phyloP scores from a whole-genome alignment of 1,140 invertebrate genomes.

The Solenopsis fugax region DNA sequence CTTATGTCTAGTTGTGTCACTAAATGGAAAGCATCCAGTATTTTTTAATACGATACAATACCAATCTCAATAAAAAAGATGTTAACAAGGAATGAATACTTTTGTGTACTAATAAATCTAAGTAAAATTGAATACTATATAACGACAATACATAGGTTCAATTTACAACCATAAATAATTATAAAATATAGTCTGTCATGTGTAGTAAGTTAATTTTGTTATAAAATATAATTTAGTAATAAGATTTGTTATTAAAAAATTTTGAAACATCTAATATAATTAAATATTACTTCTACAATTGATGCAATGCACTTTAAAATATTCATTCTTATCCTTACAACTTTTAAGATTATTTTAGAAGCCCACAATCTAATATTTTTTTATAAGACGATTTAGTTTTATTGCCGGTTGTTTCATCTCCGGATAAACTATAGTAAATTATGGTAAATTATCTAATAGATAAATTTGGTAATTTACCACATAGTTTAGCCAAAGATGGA shows the following conservation, averaged over 20 bases:
- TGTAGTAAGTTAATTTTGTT: background rate
- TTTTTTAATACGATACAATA: background rate
- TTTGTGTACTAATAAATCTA: background rate
- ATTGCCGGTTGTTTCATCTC: too few species aligned
- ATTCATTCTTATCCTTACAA: background rate
- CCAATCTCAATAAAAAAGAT: background rate
- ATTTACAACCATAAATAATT: background rate
- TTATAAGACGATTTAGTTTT: background rate
- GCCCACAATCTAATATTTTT: background rate
- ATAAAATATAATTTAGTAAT: too few species aligned
- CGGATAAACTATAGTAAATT: too few species aligned
- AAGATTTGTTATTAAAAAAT: background rate
- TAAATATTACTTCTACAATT: slow-evolving; percentile 11
- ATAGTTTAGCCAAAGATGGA: too few species aligned
- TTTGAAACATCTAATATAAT: slow-evolving; percentile 1
- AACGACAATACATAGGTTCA: background rate
- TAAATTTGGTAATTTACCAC: too few species aligned
- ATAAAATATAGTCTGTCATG: background rate
- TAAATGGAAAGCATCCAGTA: too few species aligned
- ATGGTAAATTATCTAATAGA: too few species aligned
- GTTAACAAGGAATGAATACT: background rate
- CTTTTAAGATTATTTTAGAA: background rate
- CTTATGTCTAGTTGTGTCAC: too few species aligned
- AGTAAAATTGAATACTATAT: background rate
- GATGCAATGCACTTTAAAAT: background rate